These are phyloP conservation scores for Phyllotreta striolata DNA, from an alignment of 2,888 invertebrate genomes.

Conservation along the genomic window DNA sequence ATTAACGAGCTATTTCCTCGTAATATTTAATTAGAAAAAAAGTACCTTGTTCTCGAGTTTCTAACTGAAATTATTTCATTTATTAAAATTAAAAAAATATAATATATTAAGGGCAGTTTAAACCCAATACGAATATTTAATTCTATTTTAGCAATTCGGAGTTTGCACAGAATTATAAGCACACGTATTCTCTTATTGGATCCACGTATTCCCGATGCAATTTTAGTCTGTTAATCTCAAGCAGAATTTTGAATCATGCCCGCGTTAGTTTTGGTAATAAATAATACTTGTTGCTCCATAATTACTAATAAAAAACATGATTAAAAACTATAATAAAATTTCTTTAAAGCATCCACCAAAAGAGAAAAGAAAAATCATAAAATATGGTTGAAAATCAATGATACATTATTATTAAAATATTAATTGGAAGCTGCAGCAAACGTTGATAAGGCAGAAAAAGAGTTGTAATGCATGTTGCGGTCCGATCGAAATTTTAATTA, in stretches of 20 bases:
- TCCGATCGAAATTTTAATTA: constrained; percentile 15
- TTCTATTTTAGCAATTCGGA: background rate
- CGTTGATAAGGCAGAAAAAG: background rate
- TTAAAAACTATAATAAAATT: no score
- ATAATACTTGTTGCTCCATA: background rate
- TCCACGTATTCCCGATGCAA: constrained; percentile 14
- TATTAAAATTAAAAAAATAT: no score
- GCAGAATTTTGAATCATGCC: constrained; percentile 12
- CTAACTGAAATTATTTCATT: no score
- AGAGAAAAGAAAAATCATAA: no score
- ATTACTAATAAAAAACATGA: no score
- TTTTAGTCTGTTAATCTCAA: constrained; percentile 14
- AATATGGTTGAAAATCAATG: no score
- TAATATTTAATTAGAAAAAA: no score
- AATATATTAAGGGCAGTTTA: background rate
- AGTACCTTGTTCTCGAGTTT: no score
- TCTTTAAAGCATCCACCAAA: no score
- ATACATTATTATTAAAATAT: no score
- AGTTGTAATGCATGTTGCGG: constrained; percentile 15
- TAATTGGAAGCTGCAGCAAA: no score
- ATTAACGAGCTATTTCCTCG: no score
- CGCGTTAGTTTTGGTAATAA: background rate
- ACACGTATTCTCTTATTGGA: constrained; percentile 11
- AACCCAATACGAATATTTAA: constrained; percentile 11
- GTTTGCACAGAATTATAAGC: constrained; percentile 7